Evolutionary conservation across 2,888 invertebrate species (phyloP).

Genomic region (Dryomyza anilis): DNA sequence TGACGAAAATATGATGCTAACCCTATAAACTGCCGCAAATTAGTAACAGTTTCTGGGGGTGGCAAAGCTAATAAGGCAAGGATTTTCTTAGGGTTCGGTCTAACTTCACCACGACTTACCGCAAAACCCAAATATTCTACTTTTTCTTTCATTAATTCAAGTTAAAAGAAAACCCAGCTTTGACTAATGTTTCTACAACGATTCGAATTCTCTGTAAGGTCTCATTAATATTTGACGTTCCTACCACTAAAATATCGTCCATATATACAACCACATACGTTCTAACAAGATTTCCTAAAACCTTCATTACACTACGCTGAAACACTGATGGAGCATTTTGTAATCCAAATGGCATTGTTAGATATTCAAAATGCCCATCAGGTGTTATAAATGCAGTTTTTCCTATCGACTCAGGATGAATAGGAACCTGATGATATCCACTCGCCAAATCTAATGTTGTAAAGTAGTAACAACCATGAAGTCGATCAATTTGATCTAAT

Average conservation of each 20-base stretch:
- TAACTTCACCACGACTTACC: neutral
- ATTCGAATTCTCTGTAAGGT: neutral
- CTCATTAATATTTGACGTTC: neutral
- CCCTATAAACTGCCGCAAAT: no score
- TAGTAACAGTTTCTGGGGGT: neutral
- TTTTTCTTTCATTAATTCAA: neutral
- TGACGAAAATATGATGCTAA: neutral
- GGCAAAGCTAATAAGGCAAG: no score
- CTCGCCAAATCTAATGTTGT: slow-evolving; percentile 26
- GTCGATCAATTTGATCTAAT: no score
- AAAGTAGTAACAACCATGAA: neutral
- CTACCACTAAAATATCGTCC: slow-evolving; percentile 25
- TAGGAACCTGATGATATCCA: slow-evolving; percentile 29
- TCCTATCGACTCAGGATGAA: slow-evolving; percentile 23
- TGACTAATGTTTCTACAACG: neutral
- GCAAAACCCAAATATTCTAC: no score
- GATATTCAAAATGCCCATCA: slow-evolving; percentile 26
- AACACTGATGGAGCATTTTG: slow-evolving; percentile 26
- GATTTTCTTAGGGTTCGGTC: neutral
- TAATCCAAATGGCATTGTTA: slow-evolving; percentile 22
- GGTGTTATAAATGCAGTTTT: slow-evolving; percentile 29
- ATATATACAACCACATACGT: slow-evolving; percentile 26
- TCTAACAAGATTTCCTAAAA: slow-evolving; percentile 26
- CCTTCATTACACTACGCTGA: slow-evolving; percentile 15
- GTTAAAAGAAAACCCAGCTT: neutral